These are phyloP conservation scores for Lasioglossum vierecki DNA, from an alignment of 2,888 invertebrate genomes.

Conservation along the genomic window DNA sequence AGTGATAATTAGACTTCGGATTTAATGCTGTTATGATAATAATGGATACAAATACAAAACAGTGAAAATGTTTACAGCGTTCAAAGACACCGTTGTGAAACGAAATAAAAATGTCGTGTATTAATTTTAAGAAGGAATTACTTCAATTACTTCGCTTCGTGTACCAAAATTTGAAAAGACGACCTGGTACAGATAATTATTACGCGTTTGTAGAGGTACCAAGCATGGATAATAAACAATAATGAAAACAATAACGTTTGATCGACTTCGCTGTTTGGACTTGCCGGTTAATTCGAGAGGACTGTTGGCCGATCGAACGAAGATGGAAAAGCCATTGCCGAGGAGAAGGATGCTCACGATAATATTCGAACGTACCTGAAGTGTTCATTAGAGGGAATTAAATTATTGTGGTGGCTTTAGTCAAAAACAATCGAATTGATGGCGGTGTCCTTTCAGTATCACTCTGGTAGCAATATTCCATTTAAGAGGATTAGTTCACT, in stretches of 20 bases:
- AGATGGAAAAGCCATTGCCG: background rate
- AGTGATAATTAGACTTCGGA: background rate
- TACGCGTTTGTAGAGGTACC: too few species aligned
- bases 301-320: background rate
- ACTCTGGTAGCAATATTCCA: constrained; percentile 38
- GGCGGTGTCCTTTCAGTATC: constrained; percentile 5
- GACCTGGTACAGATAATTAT: too few species aligned
- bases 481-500: constrained; percentile 59
- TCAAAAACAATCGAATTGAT: constrained; percentile 54
- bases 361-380: constrained; percentile 41
- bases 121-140: too few species aligned
- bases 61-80: background rate
- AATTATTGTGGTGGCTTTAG: constrained; percentile 51
- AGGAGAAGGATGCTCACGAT: background rate
- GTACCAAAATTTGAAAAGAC: too few species aligned
- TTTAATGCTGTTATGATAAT: background rate
- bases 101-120: too few species aligned
- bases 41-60: background rate
- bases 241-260: background rate
- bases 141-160: too few species aligned
- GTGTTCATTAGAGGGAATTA: constrained; percentile 50
- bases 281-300: background rate
- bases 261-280: too few species aligned
- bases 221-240: background rate
- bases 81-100: background rate